A percentile compares a stretch with the other conserved stretches of the same genome.
Evolutionary conservation across 2,888 invertebrate genomes (phyloP).

Genomic region (Caenorhabditis afra): DNA sequence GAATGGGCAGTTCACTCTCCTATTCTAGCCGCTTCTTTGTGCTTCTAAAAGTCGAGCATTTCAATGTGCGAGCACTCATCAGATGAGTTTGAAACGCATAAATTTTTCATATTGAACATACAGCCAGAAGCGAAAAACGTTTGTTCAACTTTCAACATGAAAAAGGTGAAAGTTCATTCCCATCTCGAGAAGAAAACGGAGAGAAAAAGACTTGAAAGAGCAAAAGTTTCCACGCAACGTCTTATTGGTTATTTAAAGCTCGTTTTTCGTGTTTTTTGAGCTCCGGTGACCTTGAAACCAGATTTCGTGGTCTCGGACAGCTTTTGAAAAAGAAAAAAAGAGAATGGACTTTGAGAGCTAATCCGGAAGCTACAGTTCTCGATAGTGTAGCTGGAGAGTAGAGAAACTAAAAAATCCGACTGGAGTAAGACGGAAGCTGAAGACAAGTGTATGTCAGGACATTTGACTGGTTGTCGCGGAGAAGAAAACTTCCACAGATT

Average conservation of each 20-base stretch:
- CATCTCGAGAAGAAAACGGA: not conserved
- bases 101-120: slow-evolving; percentile 49
- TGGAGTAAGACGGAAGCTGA: slow-evolving; percentile 18
- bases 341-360: too few species aligned
- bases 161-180: slow-evolving; percentile 25
- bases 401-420: slow-evolving; percentile 1
- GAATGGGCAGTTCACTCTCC: slow-evolving; percentile 26
- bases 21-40: slow-evolving; percentile 29
- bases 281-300: not conserved
- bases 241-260: slow-evolving; percentile 42
- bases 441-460: slow-evolving; percentile 26
- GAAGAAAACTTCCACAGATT: slow-evolving; percentile 7
- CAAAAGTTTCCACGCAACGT: slow-evolving; percentile 33
- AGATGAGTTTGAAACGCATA: slow-evolving; percentile 56
- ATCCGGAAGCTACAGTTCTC: not conserved
- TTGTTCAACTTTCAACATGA: slow-evolving; percentile 18
- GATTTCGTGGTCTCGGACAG: not conserved
- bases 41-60: slow-evolving; percentile 42
- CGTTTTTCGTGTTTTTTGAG: not conserved
- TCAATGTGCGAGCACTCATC: slow-evolving; percentile 46
- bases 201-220: too few species aligned
- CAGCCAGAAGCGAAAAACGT: slow-evolving; percentile 10
- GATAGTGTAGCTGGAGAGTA: not conserved
- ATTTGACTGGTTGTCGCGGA: slow-evolving; percentile 29
- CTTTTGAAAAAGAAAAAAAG: too few species aligned